A percentile compares a stretch with the other conserved stretches of the same genome.
These are phyloP conservation scores for Leptodactylus fallax DNA, from an alignment of 2,797 vertebrate species.

Conservation along the genomic window DNA sequence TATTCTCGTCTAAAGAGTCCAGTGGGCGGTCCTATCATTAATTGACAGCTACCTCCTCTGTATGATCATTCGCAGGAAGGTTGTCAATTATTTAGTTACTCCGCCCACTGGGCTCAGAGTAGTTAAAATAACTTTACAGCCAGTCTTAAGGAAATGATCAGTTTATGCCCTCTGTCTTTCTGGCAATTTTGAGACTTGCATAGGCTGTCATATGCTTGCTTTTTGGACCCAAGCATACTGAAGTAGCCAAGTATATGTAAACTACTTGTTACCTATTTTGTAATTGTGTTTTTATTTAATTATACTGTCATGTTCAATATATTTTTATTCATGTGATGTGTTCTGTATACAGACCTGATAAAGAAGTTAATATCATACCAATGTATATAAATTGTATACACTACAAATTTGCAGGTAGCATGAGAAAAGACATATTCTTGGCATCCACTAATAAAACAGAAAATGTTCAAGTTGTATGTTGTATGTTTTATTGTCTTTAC, in stretches of 20 bases:
- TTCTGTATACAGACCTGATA: background rate
- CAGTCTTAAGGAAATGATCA: too few species aligned
- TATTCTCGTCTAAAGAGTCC: background rate
- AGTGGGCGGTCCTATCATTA: background rate
- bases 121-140: too few species aligned
- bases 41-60: background rate
- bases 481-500: background rate
- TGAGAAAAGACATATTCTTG: background rate
- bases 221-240: too few species aligned
- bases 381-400: background rate
- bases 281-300: background rate
- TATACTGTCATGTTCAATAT: background rate
- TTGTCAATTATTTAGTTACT: background rate
- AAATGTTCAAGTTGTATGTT: background rate
- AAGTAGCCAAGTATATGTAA: background rate
- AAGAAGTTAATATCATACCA: background rate
- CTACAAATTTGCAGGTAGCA: background rate
- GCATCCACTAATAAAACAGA: background rate
- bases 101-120: background rate
- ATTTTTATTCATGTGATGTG: background rate
- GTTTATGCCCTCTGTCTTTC: too few species aligned
- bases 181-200: too few species aligned
- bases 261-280: background rate
- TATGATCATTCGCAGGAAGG: background rate
- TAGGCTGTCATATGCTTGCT: too few species aligned